These are phyloP conservation scores for Keiferia lycopersicella DNA, from an alignment of 2,888 invertebrate genomes.

Conservation along the genomic window DNA sequence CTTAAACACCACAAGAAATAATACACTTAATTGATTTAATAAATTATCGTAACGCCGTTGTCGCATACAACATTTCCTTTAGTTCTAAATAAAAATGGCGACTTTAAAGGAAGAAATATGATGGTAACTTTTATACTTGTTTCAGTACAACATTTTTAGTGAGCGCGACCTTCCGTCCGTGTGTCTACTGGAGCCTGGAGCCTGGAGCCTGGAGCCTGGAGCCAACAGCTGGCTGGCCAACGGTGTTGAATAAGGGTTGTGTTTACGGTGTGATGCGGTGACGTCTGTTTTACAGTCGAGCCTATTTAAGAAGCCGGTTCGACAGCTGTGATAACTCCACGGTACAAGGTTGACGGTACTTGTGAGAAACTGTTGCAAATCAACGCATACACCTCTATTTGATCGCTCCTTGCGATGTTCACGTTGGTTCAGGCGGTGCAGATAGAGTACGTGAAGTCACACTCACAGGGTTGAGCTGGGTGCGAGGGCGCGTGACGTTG, in stretches of 20 bases:
- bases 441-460: too few relatives aligned
- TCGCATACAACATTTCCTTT: constrained; percentile 38
- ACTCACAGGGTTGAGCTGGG: constrained; percentile 11
- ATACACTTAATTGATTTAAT: constrained; percentile 4
- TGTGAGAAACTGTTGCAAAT: too few relatives aligned
- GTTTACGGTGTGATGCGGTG: neutral
- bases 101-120: constrained; percentile 24
- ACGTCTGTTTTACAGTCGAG: neutral
- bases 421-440: too few relatives aligned
- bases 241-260: neutral
- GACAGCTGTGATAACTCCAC: neutral
- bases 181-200: neutral
- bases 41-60: constrained; percentile 33
- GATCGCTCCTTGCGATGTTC: too few relatives aligned
- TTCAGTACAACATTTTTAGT: constrained; percentile 1
- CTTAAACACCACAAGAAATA: constrained; percentile 21
- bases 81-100: neutral
- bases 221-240: too few relatives aligned
- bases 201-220: too few relatives aligned
- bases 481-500: too few relatives aligned
- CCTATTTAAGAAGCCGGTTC: neutral
- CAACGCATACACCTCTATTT: neutral
- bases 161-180: neutral
- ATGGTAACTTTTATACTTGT: constrained; percentile 25
- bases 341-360: too few relatives aligned